Conservation (phyloP, 2,113 vertebrate genomes). For the Dolichotis patagonum region DNA sequence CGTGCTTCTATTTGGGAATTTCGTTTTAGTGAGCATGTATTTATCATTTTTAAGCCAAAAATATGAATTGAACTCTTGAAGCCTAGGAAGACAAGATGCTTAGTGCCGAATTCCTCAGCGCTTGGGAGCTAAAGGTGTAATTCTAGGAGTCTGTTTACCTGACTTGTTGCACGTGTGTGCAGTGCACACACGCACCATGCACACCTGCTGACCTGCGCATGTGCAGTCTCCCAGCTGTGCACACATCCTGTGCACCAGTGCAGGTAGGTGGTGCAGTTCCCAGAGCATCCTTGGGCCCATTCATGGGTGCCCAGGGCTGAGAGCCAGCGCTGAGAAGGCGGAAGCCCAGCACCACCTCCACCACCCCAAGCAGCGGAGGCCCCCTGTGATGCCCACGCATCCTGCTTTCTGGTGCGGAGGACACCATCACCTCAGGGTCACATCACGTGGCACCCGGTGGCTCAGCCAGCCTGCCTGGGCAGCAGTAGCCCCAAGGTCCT, state of each 20-base stretch:
- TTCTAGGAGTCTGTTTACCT: not conserved
- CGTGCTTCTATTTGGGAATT: not conserved
- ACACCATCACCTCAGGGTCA: rapidly evolving
- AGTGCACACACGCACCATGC: too few species aligned
- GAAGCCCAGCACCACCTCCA: not conserved
- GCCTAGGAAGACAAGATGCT: not conserved
- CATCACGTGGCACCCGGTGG: rapidly evolving
- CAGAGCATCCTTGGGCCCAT: not conserved
- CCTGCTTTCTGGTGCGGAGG: not conserved
- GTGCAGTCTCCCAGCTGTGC: not conserved
- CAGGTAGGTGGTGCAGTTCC: not conserved
- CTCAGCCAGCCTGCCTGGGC: rapidly evolving
- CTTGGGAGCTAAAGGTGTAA: not conserved
- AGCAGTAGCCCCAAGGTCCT: rapidly evolving
- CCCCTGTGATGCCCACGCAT: rapidly evolving
- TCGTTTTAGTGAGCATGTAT: not conserved
- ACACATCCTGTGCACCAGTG: not conserved
- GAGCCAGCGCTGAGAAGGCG: not conserved
- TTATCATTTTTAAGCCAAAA: not conserved
- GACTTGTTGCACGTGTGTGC: not conserved
- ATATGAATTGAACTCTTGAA: not conserved
- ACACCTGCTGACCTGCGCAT: not conserved
- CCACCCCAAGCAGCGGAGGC: too few species aligned
- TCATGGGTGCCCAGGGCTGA: not conserved
- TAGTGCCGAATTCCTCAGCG: not conserved